Evolutionary conservation across 2,888 invertebrate species (phyloP), one percentile per base, ranked within the genome.

Genomic region (Aelia acuminata): DNA sequence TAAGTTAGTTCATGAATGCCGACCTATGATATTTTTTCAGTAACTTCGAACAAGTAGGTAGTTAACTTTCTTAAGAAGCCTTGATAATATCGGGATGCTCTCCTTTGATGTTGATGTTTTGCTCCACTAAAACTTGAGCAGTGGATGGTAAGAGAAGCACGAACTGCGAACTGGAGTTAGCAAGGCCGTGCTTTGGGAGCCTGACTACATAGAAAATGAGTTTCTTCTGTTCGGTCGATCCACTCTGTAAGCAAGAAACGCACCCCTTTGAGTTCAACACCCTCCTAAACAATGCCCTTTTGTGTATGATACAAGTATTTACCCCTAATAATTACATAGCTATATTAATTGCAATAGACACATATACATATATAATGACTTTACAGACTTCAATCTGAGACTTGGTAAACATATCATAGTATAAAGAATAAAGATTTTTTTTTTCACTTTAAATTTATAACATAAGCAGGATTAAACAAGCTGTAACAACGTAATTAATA

Each of bases 151-250:
- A 10, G 43, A 43, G 43, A n/a, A 26, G 57, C 57, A 26, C 26
- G 57, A 57, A 57, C 57, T 57, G 26, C 13, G 13, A 57, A 57
- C 57, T 26, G 13, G 57, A 57, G 57, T 57, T 57, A 57, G 57
- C 11, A 57, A 53, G 57, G 13, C 57, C 57, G 26, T 57, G 57
- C 57, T 57, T 26, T 26, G 57, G 57, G 57, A 26, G 10, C 13
- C 26, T 26, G 57, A 13, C 57, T 57, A 57, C 57, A 26, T 57
- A 13, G 57, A 57, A 57, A 57, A 57, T 57, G 57, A 53, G 53
- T 53, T 53, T 53, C 53, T 53, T 53, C 53, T 53, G 53, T n/a
- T n/a, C n/a, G 53, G 53, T 53, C 53, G 53, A 57, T 57, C 57
- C 22, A 13, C n/a, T n/a, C n/a, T 57, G 53, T 50, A 50, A 8